Conservation (phyloP, 2,888 invertebrate species). For the Microdon myrmicae region DNA sequence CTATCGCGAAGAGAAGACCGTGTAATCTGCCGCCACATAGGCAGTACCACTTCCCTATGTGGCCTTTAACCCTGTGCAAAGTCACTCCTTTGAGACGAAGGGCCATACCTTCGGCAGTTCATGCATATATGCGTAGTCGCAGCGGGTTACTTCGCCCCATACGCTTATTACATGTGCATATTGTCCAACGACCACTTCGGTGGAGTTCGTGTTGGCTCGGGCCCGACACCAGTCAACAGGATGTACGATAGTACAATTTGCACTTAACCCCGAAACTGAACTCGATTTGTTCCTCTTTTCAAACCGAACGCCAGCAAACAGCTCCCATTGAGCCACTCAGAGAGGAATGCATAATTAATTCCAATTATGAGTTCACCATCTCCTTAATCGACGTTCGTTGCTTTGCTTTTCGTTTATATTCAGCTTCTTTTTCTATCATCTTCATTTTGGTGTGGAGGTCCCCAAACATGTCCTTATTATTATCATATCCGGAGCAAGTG, state of each 20-base stretch:
- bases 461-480: conserved; percentile 47
- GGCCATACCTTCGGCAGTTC: conserved; percentile 23
- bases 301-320: conserved; percentile 1
- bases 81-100: no score
- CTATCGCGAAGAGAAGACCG: no score
- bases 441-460: conserved; percentile 17
- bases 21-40: no score
- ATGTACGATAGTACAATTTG: conserved; percentile 53
- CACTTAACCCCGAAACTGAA: conserved; percentile 52
- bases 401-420: background rate
- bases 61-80: no score
- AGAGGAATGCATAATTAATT: conserved; percentile 67
- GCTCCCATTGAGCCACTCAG: conserved; percentile 42
- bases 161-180: conserved; percentile 26
- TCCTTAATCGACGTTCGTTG: conserved; percentile 60
- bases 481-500: conserved; percentile 41
- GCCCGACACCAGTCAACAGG: conserved; percentile 42
- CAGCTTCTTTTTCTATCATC: background rate
- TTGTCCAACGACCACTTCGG: conserved; percentile 31
- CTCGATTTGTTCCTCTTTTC: conserved; percentile 10
- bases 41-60: no score
- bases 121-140: conserved; percentile 30
- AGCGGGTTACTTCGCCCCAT: conserved; percentile 23
- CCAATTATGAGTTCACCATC: conserved; percentile 67
- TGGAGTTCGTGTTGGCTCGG: conserved; percentile 27